A percentile compares a stretch with the other conserved stretches of the same genome.
These are phyloP conservation scores for Chaetorhynchus papuensis DNA, from an alignment of 2,113 vertebrate species.

Conservation along the genomic window DNA sequence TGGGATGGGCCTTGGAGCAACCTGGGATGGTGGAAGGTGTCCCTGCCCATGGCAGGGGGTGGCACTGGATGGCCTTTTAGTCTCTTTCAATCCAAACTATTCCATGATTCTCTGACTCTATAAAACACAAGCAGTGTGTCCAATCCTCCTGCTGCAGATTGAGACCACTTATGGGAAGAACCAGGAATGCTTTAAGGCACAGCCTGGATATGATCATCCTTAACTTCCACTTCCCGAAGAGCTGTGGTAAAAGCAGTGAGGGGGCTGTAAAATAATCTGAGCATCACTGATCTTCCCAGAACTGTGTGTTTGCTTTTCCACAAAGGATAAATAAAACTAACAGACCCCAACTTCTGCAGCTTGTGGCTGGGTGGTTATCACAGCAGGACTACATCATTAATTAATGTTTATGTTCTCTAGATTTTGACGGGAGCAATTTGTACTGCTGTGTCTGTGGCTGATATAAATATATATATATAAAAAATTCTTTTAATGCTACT, in stretches of 20 bases:
- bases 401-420: not conserved
- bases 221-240: not conserved
- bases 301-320: not conserved
- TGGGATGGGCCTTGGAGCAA: accelerated
- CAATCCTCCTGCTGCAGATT: not conserved
- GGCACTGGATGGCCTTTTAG: not conserved
- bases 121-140: not conserved
- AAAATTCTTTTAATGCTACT: not conserved
- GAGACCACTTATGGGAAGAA: not conserved
- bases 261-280: not conserved
- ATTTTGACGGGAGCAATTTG: not conserved
- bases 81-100: not conserved
- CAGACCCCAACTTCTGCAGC: not conserved
- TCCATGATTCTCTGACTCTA: not conserved
- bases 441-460: not conserved
- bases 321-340: not conserved
- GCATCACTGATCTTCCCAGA: not conserved
- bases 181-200: not conserved
- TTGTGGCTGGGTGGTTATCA: not conserved
- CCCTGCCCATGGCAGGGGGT: not conserved
- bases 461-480: not conserved
- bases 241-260: not conserved
- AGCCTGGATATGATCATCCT: not conserved
- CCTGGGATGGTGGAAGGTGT: not conserved
- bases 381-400: not conserved